These are phyloP conservation scores for Beaufortia kweichowensis DNA, from an alignment of 2,113 vertebrate species.

Conservation along the genomic window DNA sequence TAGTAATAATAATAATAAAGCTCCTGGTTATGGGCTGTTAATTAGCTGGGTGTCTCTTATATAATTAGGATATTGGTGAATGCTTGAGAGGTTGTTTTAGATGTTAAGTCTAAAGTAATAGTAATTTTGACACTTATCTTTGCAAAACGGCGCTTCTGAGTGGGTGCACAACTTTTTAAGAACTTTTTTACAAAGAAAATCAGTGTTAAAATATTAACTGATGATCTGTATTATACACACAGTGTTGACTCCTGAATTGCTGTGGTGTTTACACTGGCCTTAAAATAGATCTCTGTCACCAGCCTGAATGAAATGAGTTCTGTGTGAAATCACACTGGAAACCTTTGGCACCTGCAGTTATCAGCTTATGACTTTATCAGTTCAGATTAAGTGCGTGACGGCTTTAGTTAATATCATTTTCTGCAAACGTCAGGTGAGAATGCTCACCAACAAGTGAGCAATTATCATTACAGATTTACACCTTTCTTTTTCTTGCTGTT, in stretches of 20 bases:
- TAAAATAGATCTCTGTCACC: slow-evolving; percentile 10
- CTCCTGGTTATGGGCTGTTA: slow-evolving; percentile 12
- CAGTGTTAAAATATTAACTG: no score
- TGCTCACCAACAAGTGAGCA: no score
- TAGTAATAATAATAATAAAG: slow-evolving; percentile 56
- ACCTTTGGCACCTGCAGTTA: slow-evolving; percentile 14
- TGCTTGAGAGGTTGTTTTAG: no score
- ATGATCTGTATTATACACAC: slow-evolving; percentile 22
- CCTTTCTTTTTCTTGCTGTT: not conserved
- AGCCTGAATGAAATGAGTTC: slow-evolving; percentile 18
- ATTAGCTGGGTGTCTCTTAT: not conserved
- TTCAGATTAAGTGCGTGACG: no score
- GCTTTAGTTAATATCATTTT: not conserved
- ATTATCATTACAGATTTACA: not conserved
- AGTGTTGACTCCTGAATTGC: not conserved
- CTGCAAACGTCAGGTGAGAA: not conserved
- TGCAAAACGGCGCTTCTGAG: no score
- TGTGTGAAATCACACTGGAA: not conserved
- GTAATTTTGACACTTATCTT: no score
- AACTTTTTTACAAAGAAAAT: no score
- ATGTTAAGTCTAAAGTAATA: no score
- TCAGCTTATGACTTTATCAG: slow-evolving; percentile 11
- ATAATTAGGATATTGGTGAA: not conserved
- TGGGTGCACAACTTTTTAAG: no score
- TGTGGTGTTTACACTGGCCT: not conserved